phyloP scores from a whole-genome alignment of 35 echinoderm and acorn worm species.

The Diadema setosum region DNA sequence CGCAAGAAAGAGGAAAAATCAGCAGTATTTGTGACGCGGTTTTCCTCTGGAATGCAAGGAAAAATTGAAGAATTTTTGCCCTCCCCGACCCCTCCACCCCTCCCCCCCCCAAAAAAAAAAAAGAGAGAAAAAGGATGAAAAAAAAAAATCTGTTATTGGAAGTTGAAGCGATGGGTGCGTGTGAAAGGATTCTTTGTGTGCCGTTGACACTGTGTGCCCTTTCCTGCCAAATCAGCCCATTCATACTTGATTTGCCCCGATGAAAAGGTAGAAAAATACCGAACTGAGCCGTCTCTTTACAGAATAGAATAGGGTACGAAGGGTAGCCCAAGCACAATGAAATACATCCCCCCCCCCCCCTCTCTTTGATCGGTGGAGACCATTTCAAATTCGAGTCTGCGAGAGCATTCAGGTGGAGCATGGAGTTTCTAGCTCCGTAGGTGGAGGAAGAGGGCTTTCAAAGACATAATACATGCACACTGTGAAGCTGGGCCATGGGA shows the following conservation, averaged over 20 bases:
- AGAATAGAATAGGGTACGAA: background rate
- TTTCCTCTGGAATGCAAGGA: background rate
- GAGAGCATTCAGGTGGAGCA: no score
- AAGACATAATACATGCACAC: no score
- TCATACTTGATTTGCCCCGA: background rate
- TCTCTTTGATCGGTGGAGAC: no score
- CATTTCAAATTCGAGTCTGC: no score
- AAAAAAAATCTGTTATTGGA: slow-evolving; percentile 7
- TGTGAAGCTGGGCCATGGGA: no score
- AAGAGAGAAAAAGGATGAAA: no score
- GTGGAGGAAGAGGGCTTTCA: no score
- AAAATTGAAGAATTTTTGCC: background rate
- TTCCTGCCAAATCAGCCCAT: background rate
- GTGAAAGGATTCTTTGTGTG: background rate
- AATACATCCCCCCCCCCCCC: background rate
- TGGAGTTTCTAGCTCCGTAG: no score
- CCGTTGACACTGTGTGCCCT: background rate
- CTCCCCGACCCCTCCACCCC: no score
- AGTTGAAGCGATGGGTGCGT: background rate
- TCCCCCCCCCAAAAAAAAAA: no score
- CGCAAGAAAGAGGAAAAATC: background rate
- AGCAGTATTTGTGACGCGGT: background rate
- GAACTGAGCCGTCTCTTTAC: background rate
- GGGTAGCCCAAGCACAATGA: background rate
- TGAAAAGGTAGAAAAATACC: slow-evolving; percentile 5